Evolutionary conservation across 2,888 invertebrate genomes (phyloP).

Genomic region (Aricia artaxerxes): DNA sequence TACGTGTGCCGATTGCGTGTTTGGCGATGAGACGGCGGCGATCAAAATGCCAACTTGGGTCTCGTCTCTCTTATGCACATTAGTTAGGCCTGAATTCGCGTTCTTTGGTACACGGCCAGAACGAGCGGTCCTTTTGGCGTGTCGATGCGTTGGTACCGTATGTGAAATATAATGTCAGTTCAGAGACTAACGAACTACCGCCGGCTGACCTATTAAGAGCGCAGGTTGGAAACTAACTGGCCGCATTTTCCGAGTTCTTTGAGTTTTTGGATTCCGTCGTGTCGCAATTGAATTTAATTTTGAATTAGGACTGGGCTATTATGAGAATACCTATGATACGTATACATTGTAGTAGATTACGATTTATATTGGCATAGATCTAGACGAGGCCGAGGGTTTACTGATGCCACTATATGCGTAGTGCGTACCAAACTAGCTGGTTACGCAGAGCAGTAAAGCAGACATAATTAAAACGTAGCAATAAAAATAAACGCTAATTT

Average conservation of each 20-base stretch:
- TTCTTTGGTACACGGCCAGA: constrained; percentile 79
- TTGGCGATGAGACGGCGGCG: constrained; percentile 47
- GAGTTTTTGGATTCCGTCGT: constrained; percentile 31
- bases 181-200: constrained; percentile 78
- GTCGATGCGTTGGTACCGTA: constrained; percentile 69
- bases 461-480: too few species aligned
- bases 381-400: too few species aligned
- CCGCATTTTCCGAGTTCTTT: constrained; percentile 33
- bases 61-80: constrained; percentile 63
- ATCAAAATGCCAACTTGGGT: constrained; percentile 75
- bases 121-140: constrained; percentile 78
- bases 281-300: constrained; percentile 16
- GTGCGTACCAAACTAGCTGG: too few species aligned
- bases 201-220: constrained; percentile 72
- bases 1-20: constrained; percentile 37
- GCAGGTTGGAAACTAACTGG: constrained; percentile 31
- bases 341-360: not conserved
- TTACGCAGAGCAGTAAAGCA: too few species aligned
- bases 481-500: not conserved
- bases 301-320: not conserved
- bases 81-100: constrained; percentile 71
- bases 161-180: constrained; percentile 76
- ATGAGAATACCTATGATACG: not conserved
- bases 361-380: not conserved
- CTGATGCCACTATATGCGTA: too few species aligned